Conservation (phyloP, 2,888 invertebrate species). For the Syrista parreyssii region DNA sequence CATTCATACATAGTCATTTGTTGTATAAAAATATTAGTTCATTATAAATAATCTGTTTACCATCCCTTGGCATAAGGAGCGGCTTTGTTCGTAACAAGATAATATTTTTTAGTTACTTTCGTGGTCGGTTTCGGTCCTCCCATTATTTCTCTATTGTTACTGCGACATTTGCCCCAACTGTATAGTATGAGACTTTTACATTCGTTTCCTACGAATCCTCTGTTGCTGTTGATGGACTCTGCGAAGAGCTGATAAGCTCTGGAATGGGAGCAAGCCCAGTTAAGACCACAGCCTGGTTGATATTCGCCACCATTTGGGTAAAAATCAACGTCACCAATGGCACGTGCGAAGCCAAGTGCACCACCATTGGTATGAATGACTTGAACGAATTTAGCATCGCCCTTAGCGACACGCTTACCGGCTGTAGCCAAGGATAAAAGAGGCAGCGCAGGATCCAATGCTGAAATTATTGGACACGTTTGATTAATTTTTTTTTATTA, state of each 20-base stretch:
- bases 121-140: neutral
- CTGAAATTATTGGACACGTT: slow-evolving; percentile 18
- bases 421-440: slow-evolving; percentile 24
- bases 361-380: slow-evolving; percentile 40
- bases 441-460: slow-evolving; percentile 42
- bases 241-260: slow-evolving; percentile 35
- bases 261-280: slow-evolving; percentile 31
- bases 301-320: slow-evolving; percentile 36
- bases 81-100: neutral
- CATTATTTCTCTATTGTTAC: neutral
- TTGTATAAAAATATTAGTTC: neutral
- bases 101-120: neutral
- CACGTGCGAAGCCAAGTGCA: slow-evolving; percentile 20
- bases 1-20: neutral
- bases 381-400: slow-evolving; percentile 33
- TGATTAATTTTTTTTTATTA: neutral
- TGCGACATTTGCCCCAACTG: neutral
- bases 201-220: slow-evolving; percentile 34
- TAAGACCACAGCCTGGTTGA: slow-evolving; percentile 32
- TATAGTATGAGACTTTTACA: slow-evolving; percentile 28
- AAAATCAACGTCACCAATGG: slow-evolving; percentile 36
- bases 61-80: neutral
- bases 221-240: slow-evolving; percentile 28
- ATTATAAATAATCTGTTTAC: neutral
- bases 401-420: slow-evolving; percentile 22